These are phyloP conservation scores for Pheosia tremula DNA, from an alignment of 2,888 invertebrate genomes.

Conservation along the genomic window DNA sequence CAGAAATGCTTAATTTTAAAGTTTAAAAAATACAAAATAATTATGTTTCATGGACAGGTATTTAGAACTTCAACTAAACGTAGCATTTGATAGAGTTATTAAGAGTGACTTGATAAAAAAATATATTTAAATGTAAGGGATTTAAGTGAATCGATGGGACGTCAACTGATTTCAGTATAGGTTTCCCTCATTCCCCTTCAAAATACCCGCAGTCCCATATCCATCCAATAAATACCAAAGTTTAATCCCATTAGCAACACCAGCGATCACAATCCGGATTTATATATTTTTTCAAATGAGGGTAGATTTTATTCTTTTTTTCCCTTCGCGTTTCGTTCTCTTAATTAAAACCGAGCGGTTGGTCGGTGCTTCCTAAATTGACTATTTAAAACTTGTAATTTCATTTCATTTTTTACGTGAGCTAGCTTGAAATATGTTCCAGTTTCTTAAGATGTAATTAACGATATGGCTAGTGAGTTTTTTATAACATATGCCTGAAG, in stretches of 20 bases:
- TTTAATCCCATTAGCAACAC: constrained; percentile 9
- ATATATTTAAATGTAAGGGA: neutral
- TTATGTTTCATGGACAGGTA: no score
- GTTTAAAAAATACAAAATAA: no score
- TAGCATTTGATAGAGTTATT: no score
- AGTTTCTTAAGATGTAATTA: neutral
- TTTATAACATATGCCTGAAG: neutral
- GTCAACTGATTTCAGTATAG: neutral
- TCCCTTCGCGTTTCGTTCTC: constrained; percentile 39
- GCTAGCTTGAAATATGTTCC: constrained; percentile 11
- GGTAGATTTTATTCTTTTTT: constrained; percentile 28
- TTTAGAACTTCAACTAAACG: no score
- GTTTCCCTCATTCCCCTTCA: neutral
- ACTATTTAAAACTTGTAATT: constrained; percentile 62
- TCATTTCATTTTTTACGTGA: constrained; percentile 42
- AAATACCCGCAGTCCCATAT: constrained; percentile 2
- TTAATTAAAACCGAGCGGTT: constrained; percentile 56
- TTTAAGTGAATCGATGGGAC: neutral
- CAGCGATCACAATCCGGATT: constrained; percentile 3
- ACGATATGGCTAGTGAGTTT: neutral
- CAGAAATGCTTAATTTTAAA: no score
- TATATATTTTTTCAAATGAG: constrained; percentile 19
- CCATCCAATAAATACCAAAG: constrained; percentile 6
- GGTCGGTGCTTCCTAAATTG: constrained; percentile 50
- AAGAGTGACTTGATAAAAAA: neutral